Conservation (phyloP, 2,113 vertebrate genomes). For the Pseudopodoces humilis region DNA sequence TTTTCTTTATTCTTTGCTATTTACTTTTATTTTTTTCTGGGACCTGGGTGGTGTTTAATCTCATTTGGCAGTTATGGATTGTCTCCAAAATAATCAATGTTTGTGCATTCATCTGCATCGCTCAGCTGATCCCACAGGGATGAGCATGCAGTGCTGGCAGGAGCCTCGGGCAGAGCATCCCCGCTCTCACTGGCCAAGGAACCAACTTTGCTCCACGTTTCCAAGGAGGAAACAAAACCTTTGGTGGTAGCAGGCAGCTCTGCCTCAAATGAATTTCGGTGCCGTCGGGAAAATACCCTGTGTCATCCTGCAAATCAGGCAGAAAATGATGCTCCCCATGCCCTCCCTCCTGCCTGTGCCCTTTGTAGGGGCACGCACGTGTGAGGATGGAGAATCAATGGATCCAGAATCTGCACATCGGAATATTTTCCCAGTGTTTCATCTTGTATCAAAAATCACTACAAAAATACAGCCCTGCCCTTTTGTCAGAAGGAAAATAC, state of each 20-base stretch:
- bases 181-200: background rate
- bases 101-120: background rate
- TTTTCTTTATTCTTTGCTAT: background rate
- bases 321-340: background rate
- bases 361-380: background rate
- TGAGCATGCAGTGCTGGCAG: background rate
- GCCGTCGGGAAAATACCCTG: fast-evolving
- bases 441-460: background rate
- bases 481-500: background rate
- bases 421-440: background rate
- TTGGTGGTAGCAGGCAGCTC: background rate
- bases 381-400: background rate
- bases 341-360: background rate
- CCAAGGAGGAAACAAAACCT: background rate
- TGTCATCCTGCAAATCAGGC: background rate
- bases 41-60: slow-evolving; percentile 6
- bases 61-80: slow-evolving; percentile 34
- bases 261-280: background rate
- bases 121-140: background rate
- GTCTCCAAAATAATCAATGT: slow-evolving; percentile 9
- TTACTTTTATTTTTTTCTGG: background rate
- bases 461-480: background rate
- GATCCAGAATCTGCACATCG: background rate
- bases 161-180: background rate
- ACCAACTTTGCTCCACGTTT: background rate